phyloP scores from a whole-genome alignment of 2,797 vertebrate genomes.

The Liasis olivaceus region DNA sequence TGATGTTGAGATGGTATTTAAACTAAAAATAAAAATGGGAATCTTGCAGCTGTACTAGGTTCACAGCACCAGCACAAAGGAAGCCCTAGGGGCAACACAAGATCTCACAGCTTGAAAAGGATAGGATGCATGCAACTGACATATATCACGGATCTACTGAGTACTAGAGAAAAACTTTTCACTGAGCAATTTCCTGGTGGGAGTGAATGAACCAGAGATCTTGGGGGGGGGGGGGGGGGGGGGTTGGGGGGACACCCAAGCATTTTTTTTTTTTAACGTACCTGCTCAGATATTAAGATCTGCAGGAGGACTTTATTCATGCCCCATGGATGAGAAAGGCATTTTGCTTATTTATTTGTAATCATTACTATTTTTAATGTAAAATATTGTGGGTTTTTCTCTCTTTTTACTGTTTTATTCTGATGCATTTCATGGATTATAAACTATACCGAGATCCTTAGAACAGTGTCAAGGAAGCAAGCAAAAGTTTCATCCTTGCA shows the following conservation, averaged over 20 bases:
- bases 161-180: neutral
- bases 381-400: neutral
- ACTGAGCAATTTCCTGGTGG: neutral
- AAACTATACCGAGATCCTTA: neutral
- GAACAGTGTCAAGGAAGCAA: neutral
- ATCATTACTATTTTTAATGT: neutral
- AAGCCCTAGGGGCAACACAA: neutral
- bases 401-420: neutral
- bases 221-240: too few relatives aligned
- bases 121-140: neutral
- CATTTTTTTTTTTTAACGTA: neutral
- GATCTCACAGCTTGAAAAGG: too few relatives aligned
- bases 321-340: neutral
- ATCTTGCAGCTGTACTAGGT: too few relatives aligned
- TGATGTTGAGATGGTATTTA: neutral
- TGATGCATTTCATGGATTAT: neutral
- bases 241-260: neutral
- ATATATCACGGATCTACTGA: neutral
- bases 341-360: neutral
- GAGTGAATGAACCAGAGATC: neutral
- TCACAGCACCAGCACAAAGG: neutral
- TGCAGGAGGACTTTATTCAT: neutral
- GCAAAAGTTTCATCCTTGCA: neutral
- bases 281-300: neutral
- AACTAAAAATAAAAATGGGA: neutral